These are phyloP conservation scores for Asbolus verrucosus DNA, from an alignment of 1,140 invertebrate species.

Conservation along the genomic window DNA sequence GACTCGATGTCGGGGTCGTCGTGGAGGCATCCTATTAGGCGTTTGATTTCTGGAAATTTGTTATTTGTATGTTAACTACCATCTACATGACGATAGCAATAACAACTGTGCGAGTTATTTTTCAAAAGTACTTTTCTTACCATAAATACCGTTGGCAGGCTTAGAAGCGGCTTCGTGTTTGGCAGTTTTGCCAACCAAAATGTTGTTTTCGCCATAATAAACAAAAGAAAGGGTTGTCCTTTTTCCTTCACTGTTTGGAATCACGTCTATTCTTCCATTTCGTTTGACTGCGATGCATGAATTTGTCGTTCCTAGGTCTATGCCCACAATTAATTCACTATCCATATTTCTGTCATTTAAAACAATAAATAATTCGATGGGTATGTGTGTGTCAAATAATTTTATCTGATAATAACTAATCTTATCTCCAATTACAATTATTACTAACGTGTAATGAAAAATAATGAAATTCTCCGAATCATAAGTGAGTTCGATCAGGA, in stretches of 20 bases:
- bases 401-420: too few relatives aligned
- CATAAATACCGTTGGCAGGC: conserved; percentile 54
- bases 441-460: background rate
- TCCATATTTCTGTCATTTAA: background rate
- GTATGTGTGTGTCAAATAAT: background rate
- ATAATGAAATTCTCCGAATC: too few relatives aligned
- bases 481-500: too few relatives aligned
- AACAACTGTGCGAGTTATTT: too few relatives aligned
- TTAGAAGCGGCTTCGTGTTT: conserved; percentile 19
- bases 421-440: conserved; percentile 14
- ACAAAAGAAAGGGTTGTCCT: conserved; percentile 77
- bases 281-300: conserved; percentile 32
- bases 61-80: too few relatives aligned
- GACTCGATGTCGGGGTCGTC: conserved; percentile 27
- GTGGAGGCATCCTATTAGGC: conserved; percentile 22
- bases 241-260: conserved; percentile 87
- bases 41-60: conserved; percentile 28
- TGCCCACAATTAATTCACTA: conserved; percentile 4
- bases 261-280: conserved; percentile 74
- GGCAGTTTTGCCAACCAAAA: conserved; percentile 65
- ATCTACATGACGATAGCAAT: too few relatives aligned
- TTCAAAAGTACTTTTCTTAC: too few relatives aligned
- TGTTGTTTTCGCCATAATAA: conserved; percentile 71
- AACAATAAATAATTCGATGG: background rate
- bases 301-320: conserved; percentile 44